phyloP scores from a whole-genome alignment of 2,888 invertebrate species.

The Drosophila barbarae region DNA sequence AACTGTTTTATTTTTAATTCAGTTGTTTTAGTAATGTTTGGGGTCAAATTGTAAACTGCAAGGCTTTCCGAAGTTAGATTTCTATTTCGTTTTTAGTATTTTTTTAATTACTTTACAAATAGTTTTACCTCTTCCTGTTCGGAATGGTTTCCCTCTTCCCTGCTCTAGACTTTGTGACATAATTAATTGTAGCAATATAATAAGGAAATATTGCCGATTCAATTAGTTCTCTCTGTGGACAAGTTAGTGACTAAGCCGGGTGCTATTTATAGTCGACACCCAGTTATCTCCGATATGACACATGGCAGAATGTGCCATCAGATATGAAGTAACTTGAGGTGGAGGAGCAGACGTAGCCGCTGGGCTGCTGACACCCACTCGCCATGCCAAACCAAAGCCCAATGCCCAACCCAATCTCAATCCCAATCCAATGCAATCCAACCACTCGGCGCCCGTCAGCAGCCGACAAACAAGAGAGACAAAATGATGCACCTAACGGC shows the following conservation, averaged over 20 bases:
- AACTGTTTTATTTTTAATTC: too few relatives aligned
- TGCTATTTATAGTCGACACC: conserved; percentile 19
- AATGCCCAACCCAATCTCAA: conserved; percentile 10
- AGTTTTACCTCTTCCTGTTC: too few relatives aligned
- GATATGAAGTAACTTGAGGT: conserved; percentile 13
- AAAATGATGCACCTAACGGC: conserved; percentile 53
- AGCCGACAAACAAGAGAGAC: conserved; percentile 17
- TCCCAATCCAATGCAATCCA: conserved; percentile 8
- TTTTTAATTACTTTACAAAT: too few relatives aligned
- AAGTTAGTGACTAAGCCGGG: conserved; percentile 4
- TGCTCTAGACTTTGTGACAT: background rate
- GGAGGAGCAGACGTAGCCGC: conserved; percentile 14
- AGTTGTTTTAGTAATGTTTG: too few relatives aligned
- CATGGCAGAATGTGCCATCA: conserved; percentile 12
- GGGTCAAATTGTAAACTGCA: too few relatives aligned
- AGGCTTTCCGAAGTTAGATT: too few relatives aligned
- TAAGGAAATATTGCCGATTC: background rate
- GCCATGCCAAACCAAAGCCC: conserved; percentile 1
- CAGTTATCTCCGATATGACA: conserved; percentile 14
- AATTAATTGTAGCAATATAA: background rate
- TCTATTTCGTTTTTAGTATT: too few relatives aligned
- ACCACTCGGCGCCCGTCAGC: conserved; percentile 20
- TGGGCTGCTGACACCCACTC: conserved; percentile 10
- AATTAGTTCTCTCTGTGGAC: background rate
- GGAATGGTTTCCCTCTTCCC: too few relatives aligned